Evolutionary conservation across 2,888 invertebrate species (phyloP).

Genomic region (Tridacna gigas): DNA sequence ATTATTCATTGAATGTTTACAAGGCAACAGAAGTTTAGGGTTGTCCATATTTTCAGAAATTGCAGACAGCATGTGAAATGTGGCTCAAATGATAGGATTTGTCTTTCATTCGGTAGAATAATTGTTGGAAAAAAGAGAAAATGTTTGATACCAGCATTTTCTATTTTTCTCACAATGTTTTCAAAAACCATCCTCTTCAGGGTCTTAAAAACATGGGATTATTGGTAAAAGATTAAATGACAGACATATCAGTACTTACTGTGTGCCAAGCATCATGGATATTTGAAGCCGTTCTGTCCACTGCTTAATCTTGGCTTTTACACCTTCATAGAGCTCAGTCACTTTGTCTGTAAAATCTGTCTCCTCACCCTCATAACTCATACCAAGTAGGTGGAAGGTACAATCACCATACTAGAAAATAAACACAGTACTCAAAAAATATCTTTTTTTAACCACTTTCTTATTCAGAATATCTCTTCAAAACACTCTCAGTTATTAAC

Average conservation of each 20-base stretch:
- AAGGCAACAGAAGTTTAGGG: too few species aligned
- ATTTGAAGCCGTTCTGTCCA: constrained; percentile 35
- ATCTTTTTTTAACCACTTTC: too few species aligned
- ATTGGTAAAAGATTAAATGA: neutral
- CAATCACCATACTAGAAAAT: constrained; percentile 56
- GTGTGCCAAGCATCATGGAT: constrained; percentile 30
- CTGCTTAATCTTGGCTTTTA: neutral
- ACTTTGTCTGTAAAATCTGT: constrained; percentile 32
- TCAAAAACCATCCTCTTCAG: too few species aligned
- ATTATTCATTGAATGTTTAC: too few species aligned
- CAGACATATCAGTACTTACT: constrained; percentile 41
- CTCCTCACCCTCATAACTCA: constrained; percentile 36
- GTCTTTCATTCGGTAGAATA: too few species aligned
- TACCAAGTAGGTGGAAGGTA: constrained; percentile 49
- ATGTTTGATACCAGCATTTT: neutral
- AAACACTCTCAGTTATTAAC: too few species aligned
- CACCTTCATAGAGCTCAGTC: constrained; percentile 10
- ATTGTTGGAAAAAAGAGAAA: too few species aligned
- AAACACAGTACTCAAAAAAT: neutral
- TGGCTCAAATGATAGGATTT: too few species aligned
- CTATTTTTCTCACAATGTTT: neutral
- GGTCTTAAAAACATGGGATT: too few species aligned
- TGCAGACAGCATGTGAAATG: too few species aligned
- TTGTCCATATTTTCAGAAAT: too few species aligned
- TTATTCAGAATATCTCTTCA: too few species aligned